These are phyloP conservation scores for Euzetes globulus DNA, from an alignment of 2,888 invertebrate species.

Conservation along the genomic window DNA sequence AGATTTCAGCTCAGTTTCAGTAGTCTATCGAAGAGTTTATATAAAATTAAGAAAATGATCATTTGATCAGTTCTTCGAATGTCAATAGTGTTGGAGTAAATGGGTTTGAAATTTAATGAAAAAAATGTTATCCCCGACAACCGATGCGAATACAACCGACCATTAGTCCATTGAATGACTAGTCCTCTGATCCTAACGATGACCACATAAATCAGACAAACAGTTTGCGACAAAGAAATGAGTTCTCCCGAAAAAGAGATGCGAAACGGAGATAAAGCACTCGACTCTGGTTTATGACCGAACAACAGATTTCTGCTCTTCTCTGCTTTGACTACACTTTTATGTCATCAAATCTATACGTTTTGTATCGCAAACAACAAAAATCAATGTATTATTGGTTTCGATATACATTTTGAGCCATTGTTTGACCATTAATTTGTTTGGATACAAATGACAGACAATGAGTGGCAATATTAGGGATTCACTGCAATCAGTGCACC, in stretches of 20 bases:
- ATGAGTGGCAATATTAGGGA: background rate
- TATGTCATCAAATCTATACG: too few species aligned
- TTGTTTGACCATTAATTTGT: background rate
- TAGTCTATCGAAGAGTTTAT: background rate
- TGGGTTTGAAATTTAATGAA: background rate
- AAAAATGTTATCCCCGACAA: background rate
- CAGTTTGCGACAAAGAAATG: background rate
- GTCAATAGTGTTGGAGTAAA: background rate
- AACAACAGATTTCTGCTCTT: too few species aligned
- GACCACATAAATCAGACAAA: background rate
- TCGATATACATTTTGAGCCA: background rate
- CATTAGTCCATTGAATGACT: background rate
- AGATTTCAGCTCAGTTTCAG: background rate
- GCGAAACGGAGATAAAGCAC: too few species aligned
- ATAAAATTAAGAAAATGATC: background rate
- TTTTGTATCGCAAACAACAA: too few species aligned
- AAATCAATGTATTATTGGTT: too few species aligned
- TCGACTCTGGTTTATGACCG: too few species aligned
- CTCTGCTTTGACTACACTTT: too few species aligned
- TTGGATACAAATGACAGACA: background rate
- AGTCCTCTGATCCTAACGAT: background rate
- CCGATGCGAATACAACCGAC: background rate
- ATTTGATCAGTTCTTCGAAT: background rate
- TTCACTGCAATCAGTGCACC: background rate
- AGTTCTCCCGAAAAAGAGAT: background rate